Base-by-base conservation (phyloP, 2,888 invertebrate genomes). In the Sepiola atlantica region DNA sequence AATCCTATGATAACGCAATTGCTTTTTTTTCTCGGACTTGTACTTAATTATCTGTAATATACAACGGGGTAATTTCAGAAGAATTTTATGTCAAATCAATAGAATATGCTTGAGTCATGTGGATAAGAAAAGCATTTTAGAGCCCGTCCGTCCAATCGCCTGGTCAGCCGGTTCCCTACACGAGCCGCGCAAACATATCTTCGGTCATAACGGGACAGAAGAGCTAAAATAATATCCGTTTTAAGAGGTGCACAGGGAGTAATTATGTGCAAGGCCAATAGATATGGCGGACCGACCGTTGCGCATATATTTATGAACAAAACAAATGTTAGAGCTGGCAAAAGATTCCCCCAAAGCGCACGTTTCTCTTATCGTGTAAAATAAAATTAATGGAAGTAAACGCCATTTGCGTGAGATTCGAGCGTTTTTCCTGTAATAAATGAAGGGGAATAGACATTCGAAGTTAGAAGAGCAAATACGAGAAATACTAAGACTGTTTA, bases 41-140 rank as follows among this genome's bases (percentile, higher is more conserved):
- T 77, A 77, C n/a, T 77, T 77, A 77, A 77, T 77, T 77, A 77
- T 77, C 77, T n/a, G n/a, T n/a, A 77, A 77, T 77, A 77, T 77
- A 77, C 32, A 77, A n/a, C 77, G 12, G n/a, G 16, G 77, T 77
- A 77, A 77, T 77, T 77, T 32, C 77, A 32, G 32, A 77, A 77
- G n/a, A 77, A n/a, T 32, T 77, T 77, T 77, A 77, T 77, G 77
- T 77, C 14, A 16, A 77, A 77, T 77, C 77, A n/a, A 77, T 77
- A 77, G n/a, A 77, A n/a, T 16, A 77, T 0, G 16, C n/a, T n/a
- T 77, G 77, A n/a, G n/a, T 12, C 32, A 77, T 77, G 77, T 32
- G 77, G 14, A n/a, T 18, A n/a, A n/a, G 32, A 77, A 77, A 77
- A 12, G 77, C 14, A 77, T 12, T 77, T 77, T n/a, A 77, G 32